These are phyloP conservation scores for Tachina lurida DNA, from an alignment of 2,888 invertebrate species.

Conservation along the genomic window DNA sequence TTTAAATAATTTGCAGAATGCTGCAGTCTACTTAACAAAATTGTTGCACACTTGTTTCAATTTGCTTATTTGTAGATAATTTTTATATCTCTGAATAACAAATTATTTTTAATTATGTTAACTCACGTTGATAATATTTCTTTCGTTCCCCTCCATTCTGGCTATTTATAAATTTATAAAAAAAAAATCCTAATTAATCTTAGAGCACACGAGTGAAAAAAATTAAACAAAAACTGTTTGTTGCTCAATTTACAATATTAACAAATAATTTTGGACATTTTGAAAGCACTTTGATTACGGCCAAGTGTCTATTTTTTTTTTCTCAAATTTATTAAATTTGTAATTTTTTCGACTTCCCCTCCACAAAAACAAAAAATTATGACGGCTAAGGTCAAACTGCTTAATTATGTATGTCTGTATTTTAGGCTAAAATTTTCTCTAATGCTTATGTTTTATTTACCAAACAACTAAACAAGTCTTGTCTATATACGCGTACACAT, in stretches of 20 bases:
- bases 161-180: background rate
- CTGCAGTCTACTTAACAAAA: background rate
- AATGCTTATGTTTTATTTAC: too few relatives aligned
- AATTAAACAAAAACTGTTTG: background rate
- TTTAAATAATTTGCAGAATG: background rate
- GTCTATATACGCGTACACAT: too few relatives aligned
- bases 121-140: constrained; percentile 51
- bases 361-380: too few relatives aligned
- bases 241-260: background rate
- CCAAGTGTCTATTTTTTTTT: background rate
- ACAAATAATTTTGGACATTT: background rate
- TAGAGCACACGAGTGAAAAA: background rate
- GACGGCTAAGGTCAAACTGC: too few relatives aligned
- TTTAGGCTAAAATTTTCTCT: too few relatives aligned
- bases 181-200: background rate
- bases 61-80: background rate
- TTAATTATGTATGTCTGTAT: too few relatives aligned
- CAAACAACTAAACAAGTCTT: too few relatives aligned
- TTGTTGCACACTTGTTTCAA: background rate
- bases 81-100: constrained; percentile 34
- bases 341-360: too few relatives aligned
- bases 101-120: constrained; percentile 51
- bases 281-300: background rate
- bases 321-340: too few relatives aligned
- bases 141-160: background rate